phyloP scores from a whole-genome alignment of 2,113 vertebrate species.

The Mugil cephalus region DNA sequence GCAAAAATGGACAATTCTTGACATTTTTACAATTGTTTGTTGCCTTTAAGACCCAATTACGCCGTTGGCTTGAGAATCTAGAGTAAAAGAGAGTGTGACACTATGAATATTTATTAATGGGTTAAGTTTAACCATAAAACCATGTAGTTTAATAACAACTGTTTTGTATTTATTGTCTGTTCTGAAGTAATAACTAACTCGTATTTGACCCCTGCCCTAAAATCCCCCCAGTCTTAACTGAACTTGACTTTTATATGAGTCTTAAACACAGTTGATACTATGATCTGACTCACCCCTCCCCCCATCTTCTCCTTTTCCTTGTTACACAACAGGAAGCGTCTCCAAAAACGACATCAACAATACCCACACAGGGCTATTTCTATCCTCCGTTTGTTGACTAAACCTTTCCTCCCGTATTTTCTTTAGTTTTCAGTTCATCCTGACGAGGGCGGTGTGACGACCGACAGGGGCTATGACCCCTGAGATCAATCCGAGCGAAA shows the following conservation, averaged over 20 bases:
- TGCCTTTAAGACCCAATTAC: too few species aligned
- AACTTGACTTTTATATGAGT: too few species aligned
- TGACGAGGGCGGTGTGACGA: background rate
- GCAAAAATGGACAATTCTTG: too few species aligned
- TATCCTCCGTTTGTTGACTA: constrained; percentile 44
- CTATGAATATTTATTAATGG: too few species aligned
- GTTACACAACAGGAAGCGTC: constrained; percentile 59
- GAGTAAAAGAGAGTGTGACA: too few species aligned
- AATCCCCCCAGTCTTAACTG: background rate
- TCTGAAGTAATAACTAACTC: too few species aligned
- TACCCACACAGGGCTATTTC: constrained; percentile 33
- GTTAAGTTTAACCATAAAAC: too few species aligned
- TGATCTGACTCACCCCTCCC: background rate
- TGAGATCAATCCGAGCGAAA: background rate
- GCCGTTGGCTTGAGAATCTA: too few species aligned
- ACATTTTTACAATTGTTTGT: too few species aligned
- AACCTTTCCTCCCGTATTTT: constrained; percentile 49
- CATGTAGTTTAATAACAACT: too few species aligned
- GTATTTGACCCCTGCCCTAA: background rate
- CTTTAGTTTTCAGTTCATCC: background rate
- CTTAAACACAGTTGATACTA: background rate
- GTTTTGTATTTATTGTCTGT: too few species aligned
- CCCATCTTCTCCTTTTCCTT: background rate
- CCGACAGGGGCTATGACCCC: background rate
- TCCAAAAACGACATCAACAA: constrained; percentile 49